Conservation (phyloP, 2,888 invertebrate species). For the Drosophila fungiperda region DNA sequence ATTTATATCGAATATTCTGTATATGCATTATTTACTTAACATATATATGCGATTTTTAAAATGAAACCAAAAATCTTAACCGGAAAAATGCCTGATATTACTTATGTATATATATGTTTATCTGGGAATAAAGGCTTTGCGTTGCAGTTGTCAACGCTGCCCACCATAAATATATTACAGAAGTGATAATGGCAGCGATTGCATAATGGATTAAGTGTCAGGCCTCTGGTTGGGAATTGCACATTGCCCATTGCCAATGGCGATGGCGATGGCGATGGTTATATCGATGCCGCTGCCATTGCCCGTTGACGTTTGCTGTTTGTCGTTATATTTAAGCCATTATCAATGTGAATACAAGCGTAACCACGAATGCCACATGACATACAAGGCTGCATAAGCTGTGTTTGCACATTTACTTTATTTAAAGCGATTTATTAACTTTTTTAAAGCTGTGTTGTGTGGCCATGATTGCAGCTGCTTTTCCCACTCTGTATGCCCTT, state of each 20-base stretch:
- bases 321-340: conserved; percentile 68
- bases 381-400: conserved; percentile 30
- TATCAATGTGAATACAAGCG: conserved; percentile 64
- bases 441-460: conserved; percentile 42
- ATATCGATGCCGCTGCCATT: conserved; percentile 23
- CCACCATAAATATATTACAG: conserved; percentile 67
- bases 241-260: not conserved
- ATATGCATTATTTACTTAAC: not conserved
- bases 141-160: conserved; percentile 33
- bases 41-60: not conserved
- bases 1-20: not conserved
- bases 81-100: not conserved
- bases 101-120: conserved; percentile 10
- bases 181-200: conserved; percentile 72
- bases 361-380: conserved; percentile 44
- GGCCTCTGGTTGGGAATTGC: conserved; percentile 20
- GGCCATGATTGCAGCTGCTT: conserved; percentile 37
- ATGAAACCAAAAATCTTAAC: not conserved
- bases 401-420: conserved; percentile 73
- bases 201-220: conserved; percentile 70
- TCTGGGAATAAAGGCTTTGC: conserved; percentile 21
- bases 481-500: conserved; percentile 34
- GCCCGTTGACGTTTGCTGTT: conserved; percentile 51
- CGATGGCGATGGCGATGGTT: not conserved
- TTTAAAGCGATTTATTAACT: conserved; percentile 69